Conservation (phyloP, 1,140 invertebrate species). For the Pectinophora gossypiella region DNA sequence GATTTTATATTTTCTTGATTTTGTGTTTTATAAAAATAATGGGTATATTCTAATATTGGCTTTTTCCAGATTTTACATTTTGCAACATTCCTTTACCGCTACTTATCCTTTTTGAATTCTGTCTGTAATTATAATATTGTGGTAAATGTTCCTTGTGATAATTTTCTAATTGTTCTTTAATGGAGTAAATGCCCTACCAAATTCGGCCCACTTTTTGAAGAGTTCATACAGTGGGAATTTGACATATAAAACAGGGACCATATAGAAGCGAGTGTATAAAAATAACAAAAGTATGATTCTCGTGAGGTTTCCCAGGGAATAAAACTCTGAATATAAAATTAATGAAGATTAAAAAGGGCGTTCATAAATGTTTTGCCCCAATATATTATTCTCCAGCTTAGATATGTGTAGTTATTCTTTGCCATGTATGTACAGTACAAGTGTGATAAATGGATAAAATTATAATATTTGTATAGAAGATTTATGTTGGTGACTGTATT, state of each 20-base stretch:
- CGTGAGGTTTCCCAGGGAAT: neutral
- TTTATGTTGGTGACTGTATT: constrained; percentile 30
- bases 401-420: constrained; percentile 35
- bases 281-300: neutral
- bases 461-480: constrained; percentile 36
- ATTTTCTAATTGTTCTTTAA: neutral
- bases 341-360: neutral
- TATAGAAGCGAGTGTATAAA: neutral
- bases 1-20: neutral
- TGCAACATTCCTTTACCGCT: neutral
- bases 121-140: neutral
- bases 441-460: constrained; percentile 55
- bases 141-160: neutral
- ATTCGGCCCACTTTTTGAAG: neutral
- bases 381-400: constrained; percentile 20
- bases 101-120: neutral
- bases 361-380: constrained; percentile 1
- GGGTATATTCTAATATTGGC: neutral
- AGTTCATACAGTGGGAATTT: neutral
- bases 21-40: neutral
- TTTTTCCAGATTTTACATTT: too few species aligned
- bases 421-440: constrained; percentile 67
- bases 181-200: neutral
- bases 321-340: neutral
- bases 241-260: neutral